Evolutionary conservation across 2,888 invertebrate species (phyloP), one percentile per base, ranked within the genome.

Genomic region (Amiota communis): DNA sequence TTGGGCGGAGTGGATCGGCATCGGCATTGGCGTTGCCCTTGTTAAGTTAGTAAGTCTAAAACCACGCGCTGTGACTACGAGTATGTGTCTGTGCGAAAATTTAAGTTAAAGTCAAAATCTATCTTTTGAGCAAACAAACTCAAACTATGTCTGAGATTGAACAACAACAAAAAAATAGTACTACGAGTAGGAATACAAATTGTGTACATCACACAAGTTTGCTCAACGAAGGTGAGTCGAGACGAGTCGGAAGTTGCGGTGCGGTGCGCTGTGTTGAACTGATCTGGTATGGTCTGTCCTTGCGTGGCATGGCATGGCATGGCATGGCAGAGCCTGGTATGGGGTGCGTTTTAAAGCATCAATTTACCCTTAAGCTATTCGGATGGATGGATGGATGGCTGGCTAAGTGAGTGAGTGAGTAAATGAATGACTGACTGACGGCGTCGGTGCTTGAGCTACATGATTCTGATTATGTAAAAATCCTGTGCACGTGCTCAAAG

Each of bases 401-500:
- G 59, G 17, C 57, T 57, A 6, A 10, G 2, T 57, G 15, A 20
- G 20, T n/a, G 6, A 36, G n/a, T 51, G 53, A 51, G n/a, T 51
- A 67, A 70, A 63, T 72, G 82, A 75, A 72, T 51, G 69, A 72
- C 63, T 47, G 53, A 57, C 36, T 79, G 78, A 72, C 70, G 69
- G 73, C 73, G 76, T 75, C 77, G 77, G 76, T 76, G 78, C 85
- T 84, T 83, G 51, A 68, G 67, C 67, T 20, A 68, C 67, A 68
- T 70, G 76, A 75, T 78, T 74, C 72, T 75, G 81, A 87, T 86
- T 87, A 86, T 85, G 86, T 85, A 85, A 83, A 80, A 87, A 87
- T 86, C 84, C 83, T 78, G 81, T 85, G 88, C 87, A 88, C 87
- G 87, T 87, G 87, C 87, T 85, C 79, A 83, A 87, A 86, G 86